A percentile compares a stretch with the other conserved stretches of the same genome.
These are phyloP conservation scores for Rhipidura dahli DNA, from an alignment of 2,113 vertebrate genomes.

Conservation along the genomic window DNA sequence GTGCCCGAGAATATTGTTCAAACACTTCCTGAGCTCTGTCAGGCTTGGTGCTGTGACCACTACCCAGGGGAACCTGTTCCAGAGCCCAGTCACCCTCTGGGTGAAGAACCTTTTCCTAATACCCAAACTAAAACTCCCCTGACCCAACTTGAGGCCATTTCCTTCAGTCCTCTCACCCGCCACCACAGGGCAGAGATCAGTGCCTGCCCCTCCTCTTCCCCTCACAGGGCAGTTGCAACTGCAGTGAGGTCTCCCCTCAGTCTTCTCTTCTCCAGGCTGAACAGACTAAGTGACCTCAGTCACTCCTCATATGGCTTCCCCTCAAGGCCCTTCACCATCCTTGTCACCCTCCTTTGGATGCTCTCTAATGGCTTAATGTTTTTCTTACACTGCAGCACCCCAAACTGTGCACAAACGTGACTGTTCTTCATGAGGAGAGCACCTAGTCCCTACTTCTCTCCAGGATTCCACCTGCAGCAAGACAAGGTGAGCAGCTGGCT, in stretches of 20 bases:
- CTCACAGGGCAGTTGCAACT: not conserved
- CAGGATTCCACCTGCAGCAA: not conserved
- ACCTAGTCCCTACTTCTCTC: not conserved
- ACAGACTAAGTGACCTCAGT: not conserved
- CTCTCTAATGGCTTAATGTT: not conserved
- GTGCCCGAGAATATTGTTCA: not conserved
- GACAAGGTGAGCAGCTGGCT: not conserved
- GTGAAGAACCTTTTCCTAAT: not conserved
- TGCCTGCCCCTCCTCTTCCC: too few relatives aligned
- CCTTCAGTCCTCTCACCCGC: too few relatives aligned
- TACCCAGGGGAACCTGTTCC: not conserved
- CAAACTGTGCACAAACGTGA: not conserved
- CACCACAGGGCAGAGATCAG: not conserved
- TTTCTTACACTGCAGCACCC: not conserved
- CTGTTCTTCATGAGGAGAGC: not conserved
- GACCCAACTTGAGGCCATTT: not conserved
- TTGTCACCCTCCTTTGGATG: not conserved
- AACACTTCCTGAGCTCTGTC: not conserved
- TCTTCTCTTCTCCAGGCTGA: not conserved
- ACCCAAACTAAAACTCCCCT: not conserved
- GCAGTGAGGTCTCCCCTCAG: not conserved
- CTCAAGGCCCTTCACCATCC: not conserved
- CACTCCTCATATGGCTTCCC: fast-evolving
- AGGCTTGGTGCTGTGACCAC: not conserved
- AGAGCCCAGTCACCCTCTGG: not conserved